Percentiles rank a stretch among this genome's conserved stretches.
These are phyloP conservation scores for Sylvilagus bachmani DNA, from an alignment of 2,113 vertebrate genomes.

Conservation along the genomic window DNA sequence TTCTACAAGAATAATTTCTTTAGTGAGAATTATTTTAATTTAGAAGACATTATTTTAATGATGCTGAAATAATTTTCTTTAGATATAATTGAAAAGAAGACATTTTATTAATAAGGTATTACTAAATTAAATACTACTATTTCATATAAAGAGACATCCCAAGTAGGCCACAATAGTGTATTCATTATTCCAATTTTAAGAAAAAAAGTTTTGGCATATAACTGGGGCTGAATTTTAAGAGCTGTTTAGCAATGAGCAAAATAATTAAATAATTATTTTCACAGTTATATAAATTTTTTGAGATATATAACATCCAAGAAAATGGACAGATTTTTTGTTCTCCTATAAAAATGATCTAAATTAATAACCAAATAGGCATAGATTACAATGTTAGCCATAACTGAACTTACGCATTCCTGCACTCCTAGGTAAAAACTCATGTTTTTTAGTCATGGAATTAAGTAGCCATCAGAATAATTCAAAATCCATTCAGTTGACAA, in stretches of 20 bases:
- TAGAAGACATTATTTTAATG: background rate
- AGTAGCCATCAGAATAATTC: background rate
- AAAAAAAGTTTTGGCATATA: background rate
- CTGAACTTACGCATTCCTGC: background rate
- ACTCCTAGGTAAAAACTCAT: background rate
- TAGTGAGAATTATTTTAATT: background rate
- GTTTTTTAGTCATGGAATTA: background rate
- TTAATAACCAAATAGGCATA: background rate
- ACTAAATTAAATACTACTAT: background rate
- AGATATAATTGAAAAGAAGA: background rate
- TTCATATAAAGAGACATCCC: background rate
- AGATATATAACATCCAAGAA: background rate
- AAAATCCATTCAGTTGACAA: background rate
- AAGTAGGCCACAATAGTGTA: background rate
- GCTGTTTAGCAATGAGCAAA: background rate
- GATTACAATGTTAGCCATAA: background rate
- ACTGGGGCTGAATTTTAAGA: background rate
- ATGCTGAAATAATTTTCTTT: background rate
- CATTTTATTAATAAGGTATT: background rate
- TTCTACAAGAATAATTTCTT: background rate
- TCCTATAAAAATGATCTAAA: background rate
- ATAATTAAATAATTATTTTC: background rate
- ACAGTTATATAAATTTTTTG: background rate
- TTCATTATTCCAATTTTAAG: background rate
- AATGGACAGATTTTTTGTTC: background rate